Evolutionary conservation across 2,113 vertebrate species (phyloP), one percentile per base, ranked within the genome.

Genomic region (Rhabdomys dilectus): DNA sequence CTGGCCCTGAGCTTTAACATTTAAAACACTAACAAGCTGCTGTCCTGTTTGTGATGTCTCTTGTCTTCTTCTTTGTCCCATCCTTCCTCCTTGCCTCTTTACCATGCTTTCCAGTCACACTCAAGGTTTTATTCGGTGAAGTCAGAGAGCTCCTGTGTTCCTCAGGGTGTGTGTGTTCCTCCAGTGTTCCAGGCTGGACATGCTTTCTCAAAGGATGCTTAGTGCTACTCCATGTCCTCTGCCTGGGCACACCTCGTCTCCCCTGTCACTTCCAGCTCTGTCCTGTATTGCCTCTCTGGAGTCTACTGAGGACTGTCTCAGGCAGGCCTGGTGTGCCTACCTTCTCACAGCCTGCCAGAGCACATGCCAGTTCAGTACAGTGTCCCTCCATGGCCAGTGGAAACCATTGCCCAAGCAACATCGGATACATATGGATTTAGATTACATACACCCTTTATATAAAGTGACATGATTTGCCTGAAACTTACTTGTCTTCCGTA

Each of bases 241-340:
- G 53, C 29, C 9, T 70, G 24, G 34, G 48, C 13, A 51, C 58
- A 13, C 36, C 45, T 89, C 36, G 70, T 26, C 88, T 19, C 62
- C 53, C 56, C 80, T 8, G 56, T 60, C 56, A 39, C 56, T n/a
- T 85, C 39, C 36, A 31, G 13, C 11, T 64, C 78, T 91, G 53
- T 48, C 86, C 19, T 91, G 56, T 72, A 29, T 60, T 26, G 22
- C 24, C 82, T 82, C 36, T 39, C 87, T 82, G 72, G 39, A 7
- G 53, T 91, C 80, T 75, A 26, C 7, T 19, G 42, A 85, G 36
- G 45, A 62, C 73, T 39, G 9, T 62, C 45, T 62, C 31, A 36
- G 22, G 26, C 8, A 9, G 24, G n/a, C 4, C 1, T 45, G 62
- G 36, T 51, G 78, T 42, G 4, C 0, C 17, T 10, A 1, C 19